Evolutionary conservation across 2,888 invertebrate species (phyloP), one percentile per base, ranked within the genome.

Genomic region (Argyresthia albistria): DNA sequence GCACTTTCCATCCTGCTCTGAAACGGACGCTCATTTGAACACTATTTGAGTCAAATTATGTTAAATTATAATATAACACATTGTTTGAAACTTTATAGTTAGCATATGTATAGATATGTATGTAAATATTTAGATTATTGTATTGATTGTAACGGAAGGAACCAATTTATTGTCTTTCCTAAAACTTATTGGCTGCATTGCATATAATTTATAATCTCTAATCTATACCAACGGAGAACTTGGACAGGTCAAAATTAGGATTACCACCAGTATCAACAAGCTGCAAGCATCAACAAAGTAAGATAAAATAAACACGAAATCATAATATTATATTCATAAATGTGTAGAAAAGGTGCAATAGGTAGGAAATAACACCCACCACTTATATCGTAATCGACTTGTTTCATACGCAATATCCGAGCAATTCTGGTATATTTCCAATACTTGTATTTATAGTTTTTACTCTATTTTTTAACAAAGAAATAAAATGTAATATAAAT

Each of bases 401-500:
- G 37, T 42, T 16, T 14, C 16, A 42, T 42, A 42, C 12, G 42
- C 42, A 1, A 42, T 25, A 25, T 25, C 25, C 25, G 25, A 25
- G 25, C 25, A 25, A 42, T 42, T 42, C 42, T 63, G 66, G 62
- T 65, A 65, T 60, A 65, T 63, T 62, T 42, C 42, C 42, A 57
- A 56, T 54, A 50, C 51, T 61, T 64, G 58, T 63, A 62, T 59
- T 49, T 53, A 59, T 63, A 66, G 63, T 65, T 65, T 66, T 62
- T 65, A 65, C 61, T 66, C 60, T 61, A 60, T 66, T 65, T n/a
- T 65, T 62, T 64, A 65, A 61, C 59, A 62, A 65, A 60, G 58
- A 61, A 64, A 62, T 66, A 42, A 65, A 66, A 66, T 58, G 64
- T 58, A 51, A 54, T 4, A 25, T 61, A 61, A 61, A 63, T 58